Evolutionary conservation across 2,113 vertebrate genomes (phyloP).

Genomic region (Dolichallabes microphthalmus): DNA sequence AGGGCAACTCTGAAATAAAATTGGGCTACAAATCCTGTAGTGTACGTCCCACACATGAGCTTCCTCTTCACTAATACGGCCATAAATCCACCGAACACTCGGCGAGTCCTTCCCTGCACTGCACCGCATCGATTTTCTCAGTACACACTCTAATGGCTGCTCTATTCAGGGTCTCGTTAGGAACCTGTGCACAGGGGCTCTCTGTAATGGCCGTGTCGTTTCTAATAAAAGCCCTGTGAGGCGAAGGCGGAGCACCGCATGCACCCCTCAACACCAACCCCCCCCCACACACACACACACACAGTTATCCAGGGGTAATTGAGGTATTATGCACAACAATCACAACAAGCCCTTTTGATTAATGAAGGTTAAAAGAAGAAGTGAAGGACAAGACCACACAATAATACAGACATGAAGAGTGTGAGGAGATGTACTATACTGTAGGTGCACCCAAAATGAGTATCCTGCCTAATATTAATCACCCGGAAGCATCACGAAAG

Average conservation of each 20-base stretch:
- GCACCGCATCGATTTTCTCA: constrained; percentile 15
- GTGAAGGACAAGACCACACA: not conserved
- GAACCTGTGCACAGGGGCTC: constrained; percentile 39
- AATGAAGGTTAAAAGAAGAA: constrained; percentile 20
- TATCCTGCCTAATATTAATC: not conserved
- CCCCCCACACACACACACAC: constrained; percentile 21
- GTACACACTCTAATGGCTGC: constrained; percentile 32
- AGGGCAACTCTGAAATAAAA: constrained; percentile 21
- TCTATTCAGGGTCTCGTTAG: constrained; percentile 45
- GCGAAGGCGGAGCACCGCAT: constrained; percentile 33
- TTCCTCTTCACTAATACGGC: constrained; percentile 9
- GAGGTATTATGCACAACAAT: constrained; percentile 59
- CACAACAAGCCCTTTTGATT: constrained; percentile 32
- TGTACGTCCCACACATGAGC: not conserved
- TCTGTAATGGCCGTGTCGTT: constrained; percentile 52
- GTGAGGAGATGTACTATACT: not conserved
- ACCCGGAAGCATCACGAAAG: not conserved
- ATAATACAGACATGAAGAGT: not conserved
- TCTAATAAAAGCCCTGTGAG: constrained; percentile 39
- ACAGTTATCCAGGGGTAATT: constrained; percentile 52
- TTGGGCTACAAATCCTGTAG: constrained; percentile 19
- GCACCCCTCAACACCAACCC: constrained; percentile 4
- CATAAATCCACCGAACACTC: not conserved
- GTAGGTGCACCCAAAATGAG: not conserved
- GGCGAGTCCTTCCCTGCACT: not conserved